phyloP scores from a whole-genome alignment of 2,797 vertebrate genomes.

The Rhinella marina region DNA sequence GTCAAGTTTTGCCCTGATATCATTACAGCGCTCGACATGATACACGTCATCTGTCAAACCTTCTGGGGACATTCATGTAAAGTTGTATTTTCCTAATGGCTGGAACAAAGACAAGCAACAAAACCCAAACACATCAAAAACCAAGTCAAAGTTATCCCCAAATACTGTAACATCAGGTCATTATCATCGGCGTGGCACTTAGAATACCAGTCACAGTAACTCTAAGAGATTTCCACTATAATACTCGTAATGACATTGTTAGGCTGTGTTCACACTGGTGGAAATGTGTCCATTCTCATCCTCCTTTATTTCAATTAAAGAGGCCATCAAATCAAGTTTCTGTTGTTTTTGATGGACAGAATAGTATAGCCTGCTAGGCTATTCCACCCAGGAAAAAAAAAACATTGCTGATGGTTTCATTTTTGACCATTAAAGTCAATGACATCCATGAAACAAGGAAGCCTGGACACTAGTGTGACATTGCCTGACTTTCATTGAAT shows the following conservation, averaged over 20 bases:
- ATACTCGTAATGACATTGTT: not conserved
- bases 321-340: not conserved
- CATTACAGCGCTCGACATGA: not conserved
- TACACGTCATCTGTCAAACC: not conserved
- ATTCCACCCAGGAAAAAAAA: not conserved
- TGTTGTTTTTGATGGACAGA: not conserved
- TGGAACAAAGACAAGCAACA: not conserved
- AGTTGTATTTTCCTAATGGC: slow-evolving; percentile 2
- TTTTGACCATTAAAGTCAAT: not conserved
- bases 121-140: slow-evolving; percentile 28
- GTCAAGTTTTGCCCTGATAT: not conserved
- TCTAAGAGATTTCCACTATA: not conserved
- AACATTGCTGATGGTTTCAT: not conserved
- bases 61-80: slow-evolving; percentile 1
- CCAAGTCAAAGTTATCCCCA: slow-evolving; percentile 36
- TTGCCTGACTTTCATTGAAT: not conserved
- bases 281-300: not conserved
- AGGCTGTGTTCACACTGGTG: not conserved
- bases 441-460: not conserved
- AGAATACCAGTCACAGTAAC: not conserved
- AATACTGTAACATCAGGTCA: slow-evolving; percentile 4
- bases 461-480: not conserved
- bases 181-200: not conserved
- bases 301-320: not conserved
- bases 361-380: slow-evolving; percentile 21